phyloP scores from a whole-genome alignment of 2,888 invertebrate genomes.

The Xanthia togata region DNA sequence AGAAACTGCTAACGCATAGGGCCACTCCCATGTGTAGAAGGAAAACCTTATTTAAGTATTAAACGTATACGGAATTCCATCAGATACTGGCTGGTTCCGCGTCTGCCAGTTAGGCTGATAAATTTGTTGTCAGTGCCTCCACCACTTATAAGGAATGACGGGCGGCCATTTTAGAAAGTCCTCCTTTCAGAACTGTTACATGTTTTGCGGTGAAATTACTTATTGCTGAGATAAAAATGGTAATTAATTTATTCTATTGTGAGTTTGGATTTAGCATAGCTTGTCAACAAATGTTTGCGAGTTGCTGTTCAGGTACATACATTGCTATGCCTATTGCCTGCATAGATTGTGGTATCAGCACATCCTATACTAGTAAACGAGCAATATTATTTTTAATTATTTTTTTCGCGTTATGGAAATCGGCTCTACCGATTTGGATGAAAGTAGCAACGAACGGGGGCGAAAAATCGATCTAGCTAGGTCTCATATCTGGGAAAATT shows the following conservation, averaged over 20 bases:
- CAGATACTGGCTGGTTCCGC: constrained; percentile 61
- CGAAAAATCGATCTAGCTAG: too few species aligned
- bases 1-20: constrained; percentile 42
- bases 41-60: constrained; percentile 62
- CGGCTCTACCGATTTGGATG: too few species aligned
- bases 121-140: constrained; percentile 62
- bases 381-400: too few species aligned
- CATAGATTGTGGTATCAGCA: too few species aligned
- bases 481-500: too few species aligned
- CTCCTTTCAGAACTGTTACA: constrained; percentile 48
- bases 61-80: constrained; percentile 53
- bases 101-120: constrained; percentile 64
- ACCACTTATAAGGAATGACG: constrained; percentile 61
- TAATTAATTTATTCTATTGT: constrained; percentile 14
- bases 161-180: constrained; percentile 64
- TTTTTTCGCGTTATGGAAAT: too few species aligned
- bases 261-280: neutral
- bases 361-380: too few species aligned
- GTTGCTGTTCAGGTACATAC: too few species aligned
- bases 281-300: neutral
- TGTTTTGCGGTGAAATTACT: constrained; percentile 44
- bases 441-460: too few species aligned
- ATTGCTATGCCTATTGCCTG: too few species aligned
- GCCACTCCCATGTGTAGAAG: constrained; percentile 47
- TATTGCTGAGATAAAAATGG: constrained; percentile 24